phyloP scores from a whole-genome alignment of 2,888 invertebrate genomes.

The Suillia variegata region DNA sequence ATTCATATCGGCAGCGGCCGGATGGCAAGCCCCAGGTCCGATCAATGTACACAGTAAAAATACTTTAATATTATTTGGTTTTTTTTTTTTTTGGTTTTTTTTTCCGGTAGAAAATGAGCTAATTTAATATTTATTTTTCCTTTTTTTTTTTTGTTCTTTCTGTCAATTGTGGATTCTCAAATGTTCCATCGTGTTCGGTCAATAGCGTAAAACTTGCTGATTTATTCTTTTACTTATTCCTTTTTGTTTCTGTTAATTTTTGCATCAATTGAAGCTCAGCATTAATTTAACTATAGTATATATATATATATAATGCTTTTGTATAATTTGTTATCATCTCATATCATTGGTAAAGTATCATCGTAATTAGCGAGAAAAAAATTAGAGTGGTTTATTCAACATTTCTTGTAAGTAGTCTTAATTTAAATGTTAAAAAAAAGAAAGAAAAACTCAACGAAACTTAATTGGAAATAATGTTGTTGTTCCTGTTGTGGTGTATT shows the following conservation, averaged over 20 bases:
- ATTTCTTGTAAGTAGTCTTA: conserved; percentile 23
- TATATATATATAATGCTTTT: conserved; percentile 26
- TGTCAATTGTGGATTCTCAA: background rate
- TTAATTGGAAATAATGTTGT: conserved; percentile 8
- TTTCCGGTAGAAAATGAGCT: conserved; percentile 28
- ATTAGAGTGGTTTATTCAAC: conserved; percentile 11
- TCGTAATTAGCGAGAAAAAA: conserved; percentile 13
- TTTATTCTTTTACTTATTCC: conserved; percentile 31
- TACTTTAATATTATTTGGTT: conserved; percentile 28
- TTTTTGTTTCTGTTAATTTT: conserved; percentile 9
- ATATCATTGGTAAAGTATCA: conserved; percentile 7
- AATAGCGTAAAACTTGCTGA: conserved; percentile 18
- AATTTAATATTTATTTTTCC: conserved; percentile 18
- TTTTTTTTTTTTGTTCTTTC: conserved; percentile 22
- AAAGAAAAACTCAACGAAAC: conserved; percentile 15
- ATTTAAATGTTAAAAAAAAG: conserved; percentile 28
- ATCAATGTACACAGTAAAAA: conserved; percentile 38
- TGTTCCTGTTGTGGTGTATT: conserved; percentile 24
- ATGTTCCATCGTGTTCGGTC: conserved; percentile 19
- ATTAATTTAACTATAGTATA: conserved; percentile 38
- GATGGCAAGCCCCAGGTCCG: conserved; percentile 19
- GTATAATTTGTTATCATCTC: conserved; percentile 22
- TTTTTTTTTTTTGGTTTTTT: conserved; percentile 33
- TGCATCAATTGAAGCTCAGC: conserved; percentile 36
- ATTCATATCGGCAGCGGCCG: background rate